phyloP scores from a whole-genome alignment of 1,140 invertebrate species.

The Pseudoatta argentina region DNA sequence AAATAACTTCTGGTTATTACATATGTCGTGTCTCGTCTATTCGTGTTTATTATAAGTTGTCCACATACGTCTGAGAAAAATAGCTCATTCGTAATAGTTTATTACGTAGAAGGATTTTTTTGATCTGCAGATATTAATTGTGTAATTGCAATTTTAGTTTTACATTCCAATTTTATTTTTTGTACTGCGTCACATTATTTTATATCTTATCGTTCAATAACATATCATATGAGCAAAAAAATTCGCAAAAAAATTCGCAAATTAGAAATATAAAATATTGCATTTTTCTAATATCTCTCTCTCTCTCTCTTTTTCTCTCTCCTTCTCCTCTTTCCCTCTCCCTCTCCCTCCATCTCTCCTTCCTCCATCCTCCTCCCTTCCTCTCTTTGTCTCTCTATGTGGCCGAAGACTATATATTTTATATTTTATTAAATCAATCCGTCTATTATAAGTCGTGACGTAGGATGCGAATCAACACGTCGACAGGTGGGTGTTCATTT shows the following conservation, averaged over 20 bases:
- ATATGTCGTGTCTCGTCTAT: neutral
- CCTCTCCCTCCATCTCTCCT: neutral
- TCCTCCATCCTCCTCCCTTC: neutral
- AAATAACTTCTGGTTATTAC: neutral
- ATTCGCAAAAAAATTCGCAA: neutral
- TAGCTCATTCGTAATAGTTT: neutral
- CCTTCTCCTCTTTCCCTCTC: neutral
- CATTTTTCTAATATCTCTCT: neutral
- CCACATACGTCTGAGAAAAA: neutral
- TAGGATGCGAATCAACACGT: constrained; percentile 1
- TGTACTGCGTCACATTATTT: neutral
- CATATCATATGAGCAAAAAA: constrained; percentile 5
- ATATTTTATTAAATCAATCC: constrained; percentile 18
- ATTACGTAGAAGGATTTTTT: neutral
- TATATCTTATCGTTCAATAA: neutral
- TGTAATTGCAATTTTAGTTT: neutral
- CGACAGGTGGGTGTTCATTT: constrained; percentile 1
- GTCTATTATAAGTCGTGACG: constrained; percentile 22
- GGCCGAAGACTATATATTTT: neutral
- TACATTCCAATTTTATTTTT: neutral
- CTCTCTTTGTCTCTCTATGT: neutral
- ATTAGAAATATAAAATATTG: constrained; percentile 15
- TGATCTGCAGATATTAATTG: neutral
- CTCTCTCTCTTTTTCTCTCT: neutral
- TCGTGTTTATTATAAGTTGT: neutral